Evolutionary conservation across 1,140 invertebrate genomes (phyloP), one percentile per base, ranked within the genome.

Genomic region (Diorhabda sublineata): DNA sequence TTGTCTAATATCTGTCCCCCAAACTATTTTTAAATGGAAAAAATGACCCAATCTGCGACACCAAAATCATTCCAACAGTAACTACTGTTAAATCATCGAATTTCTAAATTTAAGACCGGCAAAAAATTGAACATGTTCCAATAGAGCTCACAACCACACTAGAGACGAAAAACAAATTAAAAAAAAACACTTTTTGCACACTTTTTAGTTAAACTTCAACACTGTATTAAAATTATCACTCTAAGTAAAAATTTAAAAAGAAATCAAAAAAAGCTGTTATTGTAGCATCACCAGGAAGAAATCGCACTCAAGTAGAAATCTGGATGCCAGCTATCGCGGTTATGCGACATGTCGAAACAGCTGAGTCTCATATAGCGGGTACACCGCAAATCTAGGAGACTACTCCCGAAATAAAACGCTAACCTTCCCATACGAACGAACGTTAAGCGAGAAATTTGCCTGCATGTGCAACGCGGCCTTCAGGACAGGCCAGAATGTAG

Each of bases 341-440:
- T 52, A 52, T 4, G 47, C 47, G 66, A 74, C 73, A 74, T 69
- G 66, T 60, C 44, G 52, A 64, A 74, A 74, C 73, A 74, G 71
- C 73, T 74, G 71, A 70, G 71, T 47, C 61, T 64, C 61, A 44
- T 61, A 65, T 58, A 41, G 11, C 8, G 11, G 45, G 11, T 11
- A 63, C 43, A 44, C 47, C 47, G 47, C 42, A 42, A 9, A 41
- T 57, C 64, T 45, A 58, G 64, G 64, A 65, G 47, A 52, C 64
- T 65, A 43, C 41, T 47, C 47, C 42, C 47, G 43, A 65, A 65
- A 65, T 65, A 65, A 65, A 65, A 65, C 64, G 42, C 47, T 26
- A 52, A 52, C 47, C 47, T 52, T 52, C 47, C 47, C 47, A n/a
- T 52, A 52, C 45, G 8, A 52, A 52, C 8, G 45, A 52, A 9